Evolutionary conservation across 2,113 vertebrate genomes (phyloP), one percentile per base, ranked within the genome.

Genomic region (Eulacestoma nigropectus): DNA sequence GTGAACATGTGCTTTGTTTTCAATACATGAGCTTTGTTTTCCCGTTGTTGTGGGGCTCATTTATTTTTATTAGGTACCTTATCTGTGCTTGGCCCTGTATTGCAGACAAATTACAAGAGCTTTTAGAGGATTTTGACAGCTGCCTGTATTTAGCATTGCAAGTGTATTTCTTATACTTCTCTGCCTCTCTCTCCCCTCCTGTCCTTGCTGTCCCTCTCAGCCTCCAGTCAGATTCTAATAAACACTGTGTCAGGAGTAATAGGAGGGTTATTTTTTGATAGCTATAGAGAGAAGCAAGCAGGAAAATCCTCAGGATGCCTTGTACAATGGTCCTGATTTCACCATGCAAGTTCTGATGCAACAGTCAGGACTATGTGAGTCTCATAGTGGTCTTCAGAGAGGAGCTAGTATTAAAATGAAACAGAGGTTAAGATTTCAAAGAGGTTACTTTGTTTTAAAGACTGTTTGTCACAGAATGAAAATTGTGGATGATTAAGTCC

Each of bases 171-270:
- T 67, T 82, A 11, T 11, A 44, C 7, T n/a, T 35, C 23, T 49
- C 32, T 52, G 12, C 11, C 29, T 44, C 12, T 30, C 15, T 35
- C 21, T 14, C 10, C 25, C 5, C 15, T 64, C 33, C 9, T 46
- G 29, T 6, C 10, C 15, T 52, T 11, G 17, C 6, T 1, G 0
- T 35, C 13, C 22, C 15, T 16, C n/a, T 41, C 4, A 11, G 8
- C 7, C 20, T 2, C 14, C 53, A 22, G 4, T 49, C 37, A 65
- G 3, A 7, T 52, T 69, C 16, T 62, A 46, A 41, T 41, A 84
- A 60, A 69, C 13, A 52, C 13, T 73, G 5, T 49, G 33, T 46
- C 23, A 53, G 23, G 5, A 74, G 21, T 50, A 37, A 44, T 37
- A n/a, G 9, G 6, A 63, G 4, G 3, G 3, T 68, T 86, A 59